phyloP scores from a whole-genome alignment of 2,113 vertebrate genomes.

The Plecturocebus donacophilus region DNA sequence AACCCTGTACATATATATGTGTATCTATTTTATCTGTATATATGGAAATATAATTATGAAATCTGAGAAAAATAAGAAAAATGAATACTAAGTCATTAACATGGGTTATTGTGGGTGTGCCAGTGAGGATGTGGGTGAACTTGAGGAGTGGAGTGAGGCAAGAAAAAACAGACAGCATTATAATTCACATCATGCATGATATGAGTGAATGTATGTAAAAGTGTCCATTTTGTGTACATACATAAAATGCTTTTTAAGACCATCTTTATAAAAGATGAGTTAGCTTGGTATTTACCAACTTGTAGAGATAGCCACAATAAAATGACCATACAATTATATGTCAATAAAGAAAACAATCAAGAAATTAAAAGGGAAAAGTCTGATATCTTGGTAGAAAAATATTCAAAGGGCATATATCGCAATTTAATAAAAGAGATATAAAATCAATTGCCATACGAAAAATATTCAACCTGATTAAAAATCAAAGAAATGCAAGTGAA shows the following conservation, averaged over 20 bases:
- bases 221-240: neutral
- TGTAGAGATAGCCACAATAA: neutral
- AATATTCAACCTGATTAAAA: neutral
- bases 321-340: slow-evolving; percentile 29
- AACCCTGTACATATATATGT: neutral
- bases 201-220: neutral
- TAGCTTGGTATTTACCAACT: neutral
- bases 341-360: slow-evolving; percentile 48
- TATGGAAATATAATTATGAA: neutral
- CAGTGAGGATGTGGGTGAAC: neutral
- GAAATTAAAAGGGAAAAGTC: slow-evolving; percentile 60
- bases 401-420: slow-evolving; percentile 8
- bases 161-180: neutral
- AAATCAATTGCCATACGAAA: neutral
- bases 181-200: neutral
- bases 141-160: neutral
- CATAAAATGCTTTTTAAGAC: neutral
- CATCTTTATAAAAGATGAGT: neutral
- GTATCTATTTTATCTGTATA: neutral
- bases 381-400: slow-evolving; percentile 53
- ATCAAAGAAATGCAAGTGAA: neutral
- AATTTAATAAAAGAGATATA: slow-evolving; percentile 43
- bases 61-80: neutral
- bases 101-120: neutral
- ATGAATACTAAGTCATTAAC: neutral